Base-by-base conservation (phyloP, 2,797 vertebrate species). In the Enteromius afrohamiltoni region DNA sequence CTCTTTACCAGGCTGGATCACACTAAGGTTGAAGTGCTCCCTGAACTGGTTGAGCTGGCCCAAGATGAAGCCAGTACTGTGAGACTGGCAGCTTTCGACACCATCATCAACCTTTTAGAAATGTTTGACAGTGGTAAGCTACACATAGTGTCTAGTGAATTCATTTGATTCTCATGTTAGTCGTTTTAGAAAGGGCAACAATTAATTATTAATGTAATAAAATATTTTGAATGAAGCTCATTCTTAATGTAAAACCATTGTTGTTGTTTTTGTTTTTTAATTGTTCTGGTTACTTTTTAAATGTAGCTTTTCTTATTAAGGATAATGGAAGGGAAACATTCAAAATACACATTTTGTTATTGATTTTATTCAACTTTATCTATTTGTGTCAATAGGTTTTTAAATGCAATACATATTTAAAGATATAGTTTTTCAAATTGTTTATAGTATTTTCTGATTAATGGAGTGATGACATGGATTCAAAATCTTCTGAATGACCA, bases 41-140 rank as follows among this genome's bases (percentile, higher is more conserved):
- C 97, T 49, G 97, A 98, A 68, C 91, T 99, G 69, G 92, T 97
- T 85, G 96, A 97, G 73, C 93, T 98, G 40, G 94, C 96, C 3
- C 92, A 94, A 83, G 97, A 99, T 6, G 96, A 97, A 90, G 93
- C 95, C 85, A 95, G 95, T 91, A 95, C 93, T 0, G 97, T 99
- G 21, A 95, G 97, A 8, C 94, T 98, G 40, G 95, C 97, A 70
- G 97, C 97, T 68, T 98, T 99, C 75, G 96, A 99, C 91, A 97
- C 97, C 0, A 92, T 98, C 89, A 95, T 98, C 79, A 97, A 95
- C 89, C 93, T 99, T 62, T 93, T 98, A 2, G 95, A 97, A 87
- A 94, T 96, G 93, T 95, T 98, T 86, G 96, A 98, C 89, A 91
- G 92, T 49, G 96, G 97, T 98, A 93, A 93, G 91, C 80, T 45